Percentiles rank a stretch among this genome's conserved stretches.
Evolutionary conservation across 2,113 vertebrate species (phyloP).

Genomic region (Aix galericulata): DNA sequence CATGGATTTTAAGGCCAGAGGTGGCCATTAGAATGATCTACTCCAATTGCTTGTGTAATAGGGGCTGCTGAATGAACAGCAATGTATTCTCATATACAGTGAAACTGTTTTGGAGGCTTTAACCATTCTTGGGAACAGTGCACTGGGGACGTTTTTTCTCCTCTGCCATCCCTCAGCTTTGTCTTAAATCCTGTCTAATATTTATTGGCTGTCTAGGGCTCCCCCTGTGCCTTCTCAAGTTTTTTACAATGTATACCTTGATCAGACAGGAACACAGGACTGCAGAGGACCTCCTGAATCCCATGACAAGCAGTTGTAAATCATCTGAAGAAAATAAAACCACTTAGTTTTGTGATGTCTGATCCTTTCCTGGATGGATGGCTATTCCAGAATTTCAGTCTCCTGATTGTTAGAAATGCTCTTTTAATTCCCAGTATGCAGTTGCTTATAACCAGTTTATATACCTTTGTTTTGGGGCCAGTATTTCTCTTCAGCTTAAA

Average conservation of each 20-base stretch:
- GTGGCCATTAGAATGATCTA: background rate
- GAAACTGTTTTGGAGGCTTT: slow-evolving; percentile 15
- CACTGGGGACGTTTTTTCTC: background rate
- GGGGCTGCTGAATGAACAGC: background rate
- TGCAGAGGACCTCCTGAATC: background rate
- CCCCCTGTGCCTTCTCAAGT: background rate
- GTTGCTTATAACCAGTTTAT: background rate
- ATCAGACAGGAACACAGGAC: background rate
- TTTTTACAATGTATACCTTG: background rate
- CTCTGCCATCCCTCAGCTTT: background rate
- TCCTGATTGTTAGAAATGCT: background rate
- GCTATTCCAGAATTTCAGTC: background rate
- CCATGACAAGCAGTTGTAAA: background rate
- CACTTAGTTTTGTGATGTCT: background rate
- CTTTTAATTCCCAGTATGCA: background rate
- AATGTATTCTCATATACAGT: background rate
- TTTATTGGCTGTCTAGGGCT: background rate
- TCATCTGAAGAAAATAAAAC: background rate
- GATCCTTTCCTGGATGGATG: background rate
- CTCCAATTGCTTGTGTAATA: background rate
- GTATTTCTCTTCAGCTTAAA: background rate
- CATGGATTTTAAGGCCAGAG: slow-evolving; percentile 31
- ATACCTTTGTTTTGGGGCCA: background rate
- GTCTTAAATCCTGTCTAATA: background rate
- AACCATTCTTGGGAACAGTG: slow-evolving; percentile 1